Conservation (phyloP, 2,113 vertebrate genomes). For the Lycaon pictus region DNA sequence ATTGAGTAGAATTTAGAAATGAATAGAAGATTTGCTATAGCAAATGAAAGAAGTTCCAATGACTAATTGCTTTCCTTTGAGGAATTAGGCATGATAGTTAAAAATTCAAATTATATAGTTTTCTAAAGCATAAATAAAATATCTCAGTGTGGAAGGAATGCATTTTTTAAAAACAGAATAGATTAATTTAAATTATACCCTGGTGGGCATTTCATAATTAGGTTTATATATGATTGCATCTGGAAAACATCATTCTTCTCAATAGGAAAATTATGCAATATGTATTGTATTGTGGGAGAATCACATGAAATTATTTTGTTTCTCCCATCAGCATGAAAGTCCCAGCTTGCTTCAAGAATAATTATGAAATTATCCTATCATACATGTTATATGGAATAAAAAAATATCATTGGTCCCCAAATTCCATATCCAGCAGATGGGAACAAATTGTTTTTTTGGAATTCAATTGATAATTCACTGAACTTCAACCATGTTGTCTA, state of each 20-base stretch:
- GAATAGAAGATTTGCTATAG: neutral
- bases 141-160: constrained; percentile 85
- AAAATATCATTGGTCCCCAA: constrained; percentile 20
- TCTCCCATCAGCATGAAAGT: constrained; percentile 82
- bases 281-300: constrained; percentile 86
- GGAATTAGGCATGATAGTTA: constrained; percentile 80
- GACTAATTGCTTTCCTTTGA: constrained; percentile 74
- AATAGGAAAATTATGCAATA: constrained; percentile 89
- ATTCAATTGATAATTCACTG: neutral
- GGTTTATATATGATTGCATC: constrained; percentile 89
- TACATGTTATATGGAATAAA: constrained; percentile 12
- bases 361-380: constrained; percentile 67
- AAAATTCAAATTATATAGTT: constrained; percentile 82
- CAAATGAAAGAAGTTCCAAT: constrained; percentile 52
- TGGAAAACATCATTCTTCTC: constrained; percentile 89
- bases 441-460: neutral
- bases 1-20: constrained; percentile 18
- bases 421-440: neutral
- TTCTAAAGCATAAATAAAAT: constrained; percentile 84
- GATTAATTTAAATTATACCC: constrained; percentile 87
- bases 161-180: constrained; percentile 84
- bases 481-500: neutral
- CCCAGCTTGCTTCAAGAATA: constrained; percentile 80
- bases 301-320: constrained; percentile 88
- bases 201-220: constrained; percentile 89